These are phyloP conservation scores for Xiphophorus hellerii DNA, from an alignment of 2,113 vertebrate genomes.

Conservation along the genomic window DNA sequence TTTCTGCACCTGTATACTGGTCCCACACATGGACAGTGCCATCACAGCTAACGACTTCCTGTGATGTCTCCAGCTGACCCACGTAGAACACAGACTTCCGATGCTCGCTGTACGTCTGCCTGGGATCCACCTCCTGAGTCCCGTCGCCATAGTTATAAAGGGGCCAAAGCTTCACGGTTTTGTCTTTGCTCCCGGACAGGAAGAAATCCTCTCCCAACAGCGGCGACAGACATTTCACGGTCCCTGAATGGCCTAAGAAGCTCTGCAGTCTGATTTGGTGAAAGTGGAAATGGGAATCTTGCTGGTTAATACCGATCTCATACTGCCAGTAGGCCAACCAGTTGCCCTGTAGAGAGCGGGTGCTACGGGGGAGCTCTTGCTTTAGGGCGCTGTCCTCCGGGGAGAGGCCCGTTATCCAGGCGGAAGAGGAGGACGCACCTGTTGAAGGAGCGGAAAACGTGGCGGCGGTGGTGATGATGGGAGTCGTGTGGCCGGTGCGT, in stretches of 20 bases:
- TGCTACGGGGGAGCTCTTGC: constrained; percentile 89
- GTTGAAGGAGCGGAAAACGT: constrained; percentile 58
- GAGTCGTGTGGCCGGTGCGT: constrained; percentile 51
- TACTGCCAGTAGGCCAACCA: constrained; percentile 99
- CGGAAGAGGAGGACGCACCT: constrained; percentile 66
- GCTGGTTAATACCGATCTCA: constrained; percentile 94
- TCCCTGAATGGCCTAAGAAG: constrained; percentile 90
- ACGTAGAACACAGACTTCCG: constrained; percentile 93
- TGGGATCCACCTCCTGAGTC: constrained; percentile 85
- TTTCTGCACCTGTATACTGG: constrained; percentile 88
- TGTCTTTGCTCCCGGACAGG: constrained; percentile 96
- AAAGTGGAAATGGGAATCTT: constrained; percentile 94
- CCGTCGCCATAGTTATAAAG: constrained; percentile 95
- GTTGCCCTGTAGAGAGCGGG: constrained; percentile 91
- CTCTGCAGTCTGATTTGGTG: constrained; percentile 97
- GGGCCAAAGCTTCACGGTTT: constrained; percentile 94
- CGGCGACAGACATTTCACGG: constrained; percentile 89
- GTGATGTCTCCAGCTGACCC: constrained; percentile 88
- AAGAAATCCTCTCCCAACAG: constrained; percentile 94
- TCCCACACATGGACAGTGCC: constrained; percentile 95
- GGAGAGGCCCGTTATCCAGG: constrained; percentile 65
- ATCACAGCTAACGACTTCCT: constrained; percentile 97
- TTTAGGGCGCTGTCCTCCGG: constrained; percentile 87
- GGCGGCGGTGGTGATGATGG: constrained; percentile 56
- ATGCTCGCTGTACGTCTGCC: constrained; percentile 88